Conservation (phyloP, 1,140 invertebrate species). For the Phocides pigmalion region DNA sequence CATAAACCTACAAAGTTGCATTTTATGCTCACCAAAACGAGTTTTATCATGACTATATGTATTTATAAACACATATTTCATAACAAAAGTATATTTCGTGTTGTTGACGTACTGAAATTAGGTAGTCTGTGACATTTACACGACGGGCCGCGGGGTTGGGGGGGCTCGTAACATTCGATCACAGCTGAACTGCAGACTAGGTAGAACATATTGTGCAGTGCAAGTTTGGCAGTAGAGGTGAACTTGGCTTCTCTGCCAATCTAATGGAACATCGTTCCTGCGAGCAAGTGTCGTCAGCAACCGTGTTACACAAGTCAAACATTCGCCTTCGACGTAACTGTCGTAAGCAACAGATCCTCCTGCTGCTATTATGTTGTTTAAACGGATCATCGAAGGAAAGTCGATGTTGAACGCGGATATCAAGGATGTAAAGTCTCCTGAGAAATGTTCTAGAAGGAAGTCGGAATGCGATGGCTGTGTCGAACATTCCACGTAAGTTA, state of each 20-base stretch:
- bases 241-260: constrained; percentile 75
- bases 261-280: constrained; percentile 83
- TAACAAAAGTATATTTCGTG: background rate
- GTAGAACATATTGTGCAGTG: constrained; percentile 54
- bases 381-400: constrained; percentile 84
- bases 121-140: constrained; percentile 49
- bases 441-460: constrained; percentile 80
- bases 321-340: constrained; percentile 77
- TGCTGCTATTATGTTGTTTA: constrained; percentile 83
- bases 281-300: constrained; percentile 65
- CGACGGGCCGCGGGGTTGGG: constrained; percentile 34
- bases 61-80: too few species aligned
- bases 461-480: constrained; percentile 79
- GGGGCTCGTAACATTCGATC: constrained; percentile 50
- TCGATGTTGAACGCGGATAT: constrained; percentile 79
- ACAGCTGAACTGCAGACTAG: constrained; percentile 28
- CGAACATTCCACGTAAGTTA: constrained; percentile 80
- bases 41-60: too few species aligned
- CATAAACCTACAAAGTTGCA: too few species aligned
- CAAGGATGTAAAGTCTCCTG: constrained; percentile 62
- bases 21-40: background rate
- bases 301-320: constrained; percentile 74
- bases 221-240: constrained; percentile 73
- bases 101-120: constrained; percentile 10
- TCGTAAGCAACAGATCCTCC: constrained; percentile 80